These are phyloP conservation scores for Pristionchus mayeri DNA, from an alignment of 2,888 invertebrate species.

Conservation along the genomic window DNA sequence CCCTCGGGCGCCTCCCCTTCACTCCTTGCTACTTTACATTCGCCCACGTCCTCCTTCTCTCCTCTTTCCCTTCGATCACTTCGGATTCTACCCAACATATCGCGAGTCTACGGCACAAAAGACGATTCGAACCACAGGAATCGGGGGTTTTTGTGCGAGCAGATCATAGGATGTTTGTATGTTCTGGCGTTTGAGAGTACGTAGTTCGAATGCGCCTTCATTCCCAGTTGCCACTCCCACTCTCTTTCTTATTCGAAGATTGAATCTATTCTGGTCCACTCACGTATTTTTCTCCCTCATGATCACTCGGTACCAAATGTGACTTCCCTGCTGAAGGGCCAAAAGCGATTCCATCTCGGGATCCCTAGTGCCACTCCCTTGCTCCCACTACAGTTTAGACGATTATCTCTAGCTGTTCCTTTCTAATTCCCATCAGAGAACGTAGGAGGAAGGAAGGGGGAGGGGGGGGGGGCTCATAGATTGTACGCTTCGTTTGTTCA, in stretches of 20 bases:
- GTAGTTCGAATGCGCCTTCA: neutral
- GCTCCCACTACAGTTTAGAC: neutral
- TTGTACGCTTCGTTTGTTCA: neutral
- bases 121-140: neutral
- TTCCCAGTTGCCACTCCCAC: neutral
- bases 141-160: neutral
- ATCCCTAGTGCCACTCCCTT: too few relatives aligned
- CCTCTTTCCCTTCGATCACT: neutral
- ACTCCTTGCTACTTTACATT: neutral
- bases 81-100: too few relatives aligned
- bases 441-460: neutral
- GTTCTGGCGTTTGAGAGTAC: slow-evolving; percentile 21
- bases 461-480: too few relatives aligned
- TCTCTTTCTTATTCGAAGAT: neutral
- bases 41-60: neutral
- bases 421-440: neutral
- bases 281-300: neutral
- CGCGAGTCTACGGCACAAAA: neutral
- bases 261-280: neutral
- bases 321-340: neutral
- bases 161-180: slow-evolving; percentile 7
- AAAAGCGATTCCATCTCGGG: neutral
- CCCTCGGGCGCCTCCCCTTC: neutral
- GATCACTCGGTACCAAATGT: neutral
- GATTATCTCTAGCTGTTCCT: neutral